Evolutionary conservation across 2,113 vertebrate genomes (phyloP), one percentile per base, ranked within the genome.

Genomic region (Caretta caretta): DNA sequence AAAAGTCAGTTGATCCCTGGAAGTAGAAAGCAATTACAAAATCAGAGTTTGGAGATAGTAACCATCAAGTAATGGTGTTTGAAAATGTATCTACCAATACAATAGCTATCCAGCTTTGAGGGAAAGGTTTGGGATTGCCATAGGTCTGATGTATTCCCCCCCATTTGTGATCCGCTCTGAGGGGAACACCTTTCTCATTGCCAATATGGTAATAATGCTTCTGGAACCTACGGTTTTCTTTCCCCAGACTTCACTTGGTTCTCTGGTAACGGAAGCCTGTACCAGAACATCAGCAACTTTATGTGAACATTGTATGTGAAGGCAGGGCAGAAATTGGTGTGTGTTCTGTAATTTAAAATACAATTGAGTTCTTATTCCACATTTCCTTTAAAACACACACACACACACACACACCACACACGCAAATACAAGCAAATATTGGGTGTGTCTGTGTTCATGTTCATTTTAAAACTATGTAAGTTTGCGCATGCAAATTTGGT

Each of bases 311-410:
- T 62, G 29, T 62, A 31, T 31, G 59, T 20, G n/a, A 20, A 69
- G 35, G 35, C 65, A 69, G 65, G 31, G 35, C 35, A 69, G 35
- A 69, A n/a, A 69, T n/a, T 69, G 51, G 38, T 2, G 7, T 12
- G 10, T 69, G 11, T 5, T 2, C 31, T 76, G 31, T 2, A 22
- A 16, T 80, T 49, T 85, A 5, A 14, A 90, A 53, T 2, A 50
- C 76, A 29, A 13, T 0, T 0, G 25, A 69, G 22, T 24, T 69
- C 8, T 0, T 72, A 25, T 50, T 1, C 4, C 31, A 54, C 75
- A 38, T 92, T 27, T 22, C 38, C 5, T 27, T 72, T 80, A 27
- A 89, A 79, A 78, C 5, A 53, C 6, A 83, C 5, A 42, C 29
- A 78, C 5, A 53, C 6, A 83, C 5, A 42, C 29, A 10, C 11